Evolutionary conservation across 1,140 invertebrate genomes (phyloP), one percentile per base, ranked within the genome.

Genomic region (Batillaria attramentaria): DNA sequence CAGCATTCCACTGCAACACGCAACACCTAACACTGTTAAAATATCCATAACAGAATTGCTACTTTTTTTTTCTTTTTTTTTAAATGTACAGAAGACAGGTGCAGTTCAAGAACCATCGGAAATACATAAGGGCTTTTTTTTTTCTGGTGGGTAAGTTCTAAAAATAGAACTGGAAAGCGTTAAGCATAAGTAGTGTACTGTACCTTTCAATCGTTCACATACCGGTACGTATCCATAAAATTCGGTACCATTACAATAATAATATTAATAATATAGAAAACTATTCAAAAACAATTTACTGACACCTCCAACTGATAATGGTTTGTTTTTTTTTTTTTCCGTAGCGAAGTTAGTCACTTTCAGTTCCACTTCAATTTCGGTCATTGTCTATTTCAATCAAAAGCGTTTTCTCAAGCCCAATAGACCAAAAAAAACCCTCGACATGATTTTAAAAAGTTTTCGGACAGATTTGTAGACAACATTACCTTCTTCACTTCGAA

Each of bases 1-100:
- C 97, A 79, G 97, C 97, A 93, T 98, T 98, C 98, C 98, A 99
- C 96, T 98, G 91, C 81, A 88, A 90, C 60, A 80, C 68, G 81
- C 73, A 77, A 81, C 72, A 81, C 43, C 73, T 75, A 68, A 60
- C 60, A 70, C 10, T 54, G 46, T 5, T 68, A 16, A 33, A 39
- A 62, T 8, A 20, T 13, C 16, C 16, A 35, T 8, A 72, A 72
- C 16, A 24, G 6, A 42, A 72, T 28, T 72, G 16, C 33, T 8
- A 28, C 69, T 13, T 28, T 72, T 35, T 16, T 72, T 72, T 72
- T 28, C 18, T 72, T 42, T n/a, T n/a, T n/a, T n/a, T n/a, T n/a
- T n/a, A n/a, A n/a, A n/a, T n/a, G n/a, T n/a, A n/a, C n/a, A n/a
- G n/a, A n/a, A n/a, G n/a, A n/a, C n/a, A n/a, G n/a, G n/a, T n/a